These are phyloP conservation scores for Diadegma fenestrale DNA, from an alignment of 2,888 invertebrate genomes.

Conservation along the genomic window DNA sequence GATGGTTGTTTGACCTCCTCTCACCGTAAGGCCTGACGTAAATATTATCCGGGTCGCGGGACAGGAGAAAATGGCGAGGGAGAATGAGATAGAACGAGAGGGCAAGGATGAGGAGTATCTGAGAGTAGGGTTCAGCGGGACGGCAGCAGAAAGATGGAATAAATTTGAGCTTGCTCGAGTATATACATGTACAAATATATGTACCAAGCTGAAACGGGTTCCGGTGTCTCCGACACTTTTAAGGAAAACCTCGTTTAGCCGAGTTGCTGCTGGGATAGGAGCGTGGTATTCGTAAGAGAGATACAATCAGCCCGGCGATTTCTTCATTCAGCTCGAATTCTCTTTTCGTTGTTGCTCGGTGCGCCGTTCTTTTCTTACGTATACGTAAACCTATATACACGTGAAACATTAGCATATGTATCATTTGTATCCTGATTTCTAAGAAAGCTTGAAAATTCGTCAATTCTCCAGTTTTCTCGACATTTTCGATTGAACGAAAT, in stretches of 20 bases:
- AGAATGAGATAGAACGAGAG: slow-evolving; percentile 54
- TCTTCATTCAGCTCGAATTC: slow-evolving; percentile 67
- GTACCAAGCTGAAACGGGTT: slow-evolving; percentile 62
- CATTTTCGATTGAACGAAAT: slow-evolving; percentile 17
- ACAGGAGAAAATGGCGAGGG: slow-evolving; percentile 68
- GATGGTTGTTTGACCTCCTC: slow-evolving; percentile 77
- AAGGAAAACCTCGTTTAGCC: slow-evolving; percentile 68
- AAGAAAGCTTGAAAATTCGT: slow-evolving; percentile 48
- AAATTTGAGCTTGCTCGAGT: slow-evolving; percentile 61
- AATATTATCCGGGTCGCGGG: slow-evolving; percentile 73
- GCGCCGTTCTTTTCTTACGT: slow-evolving; percentile 42
- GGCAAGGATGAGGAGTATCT: slow-evolving; percentile 26
- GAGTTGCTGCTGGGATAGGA: slow-evolving; percentile 46
- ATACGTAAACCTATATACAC: slow-evolving; percentile 2
- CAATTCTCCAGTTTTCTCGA: slow-evolving; percentile 15
- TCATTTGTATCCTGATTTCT: slow-evolving; percentile 43
- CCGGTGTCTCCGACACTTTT: slow-evolving; percentile 68
- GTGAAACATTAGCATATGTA: background rate
- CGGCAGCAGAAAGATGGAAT: slow-evolving; percentile 67
- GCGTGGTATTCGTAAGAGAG: slow-evolving; percentile 66
- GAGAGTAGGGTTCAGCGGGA: slow-evolving; percentile 51
- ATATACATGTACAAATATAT: slow-evolving; percentile 16
- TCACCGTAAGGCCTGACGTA: slow-evolving; percentile 71
- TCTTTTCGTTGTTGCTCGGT: slow-evolving; percentile 39
- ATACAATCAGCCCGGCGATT: slow-evolving; percentile 69